Conservation (phyloP, 2,888 invertebrate genomes). For the Carpatolechia fugitivella region DNA sequence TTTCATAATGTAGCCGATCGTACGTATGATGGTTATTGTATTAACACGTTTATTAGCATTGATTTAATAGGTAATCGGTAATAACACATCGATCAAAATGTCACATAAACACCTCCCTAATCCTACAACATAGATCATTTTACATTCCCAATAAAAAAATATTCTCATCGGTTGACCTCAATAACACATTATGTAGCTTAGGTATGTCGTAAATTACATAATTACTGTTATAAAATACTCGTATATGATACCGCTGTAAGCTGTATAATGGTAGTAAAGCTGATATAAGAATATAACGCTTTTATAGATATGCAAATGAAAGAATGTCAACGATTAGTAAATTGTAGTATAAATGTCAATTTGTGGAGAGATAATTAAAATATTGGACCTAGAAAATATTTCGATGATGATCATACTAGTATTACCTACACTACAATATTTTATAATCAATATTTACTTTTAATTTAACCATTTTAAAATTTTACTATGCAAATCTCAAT, state of each 20-base stretch:
- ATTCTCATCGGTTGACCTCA: constrained; percentile 4
- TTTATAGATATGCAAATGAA: constrained; percentile 18
- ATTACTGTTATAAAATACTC: constrained; percentile 4
- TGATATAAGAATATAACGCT: constrained; percentile 5
- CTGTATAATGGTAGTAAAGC: background rate
- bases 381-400: background rate
- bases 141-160: background rate
- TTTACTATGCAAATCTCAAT: no score
- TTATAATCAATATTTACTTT: no score
- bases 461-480: no score
- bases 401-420: no score
- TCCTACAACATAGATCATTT: background rate
- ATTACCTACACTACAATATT: no score
- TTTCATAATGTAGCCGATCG: no score
- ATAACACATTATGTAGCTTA: constrained; percentile 14
- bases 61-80: background rate
- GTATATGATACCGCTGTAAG: constrained; percentile 3
- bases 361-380: no score
- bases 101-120: constrained; percentile 1
- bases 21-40: no score
- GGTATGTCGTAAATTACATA: constrained; percentile 16
- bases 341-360: no score
- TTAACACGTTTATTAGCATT: no score
- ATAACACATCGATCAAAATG: background rate
- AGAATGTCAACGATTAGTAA: background rate